Percentiles rank a stretch among this genome's conserved stretches.
Conservation (phyloP, 2,797 vertebrate genomes). For the Sebastes itinus region DNA sequence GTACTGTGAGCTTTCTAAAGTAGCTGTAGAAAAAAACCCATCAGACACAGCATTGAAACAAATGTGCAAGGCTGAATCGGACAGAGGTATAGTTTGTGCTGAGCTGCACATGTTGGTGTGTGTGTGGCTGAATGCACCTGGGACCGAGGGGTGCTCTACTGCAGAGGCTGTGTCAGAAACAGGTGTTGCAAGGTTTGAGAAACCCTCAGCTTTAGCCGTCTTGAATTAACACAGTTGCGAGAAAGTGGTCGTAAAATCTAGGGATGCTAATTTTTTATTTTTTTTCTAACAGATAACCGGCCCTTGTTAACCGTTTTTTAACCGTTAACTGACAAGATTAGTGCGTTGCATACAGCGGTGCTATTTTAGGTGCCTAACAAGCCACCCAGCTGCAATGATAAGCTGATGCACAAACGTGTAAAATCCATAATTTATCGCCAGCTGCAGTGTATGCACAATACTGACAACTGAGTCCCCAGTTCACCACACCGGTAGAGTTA, state of each 20-base stretch:
- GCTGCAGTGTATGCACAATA: too few species aligned
- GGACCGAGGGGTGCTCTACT: slow-evolving; percentile 33
- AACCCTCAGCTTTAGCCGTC: background rate
- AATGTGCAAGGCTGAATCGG: slow-evolving; percentile 20
- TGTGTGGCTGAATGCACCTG: slow-evolving; percentile 24
- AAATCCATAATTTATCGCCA: too few species aligned
- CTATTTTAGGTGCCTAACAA: too few species aligned
- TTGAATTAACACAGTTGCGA: background rate
- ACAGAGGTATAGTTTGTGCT: slow-evolving; percentile 36
- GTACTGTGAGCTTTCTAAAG: slow-evolving; percentile 40
- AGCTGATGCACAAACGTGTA: fast-evolving
- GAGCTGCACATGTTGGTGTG: slow-evolving; percentile 29
- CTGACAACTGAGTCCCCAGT: fast-evolving
- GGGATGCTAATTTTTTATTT: too few species aligned
- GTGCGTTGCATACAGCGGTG: too few species aligned
- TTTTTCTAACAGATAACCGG: too few species aligned
- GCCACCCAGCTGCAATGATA: too few species aligned
- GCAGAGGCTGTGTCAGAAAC: slow-evolving; percentile 48
- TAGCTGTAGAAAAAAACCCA: slow-evolving; percentile 34
- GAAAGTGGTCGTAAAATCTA: background rate
- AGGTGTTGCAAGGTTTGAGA: slow-evolving; percentile 50
- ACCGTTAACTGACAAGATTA: too few species aligned
- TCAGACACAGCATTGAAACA: slow-evolving; percentile 42
- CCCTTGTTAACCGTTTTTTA: too few species aligned
- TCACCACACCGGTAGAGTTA: too few species aligned